These are phyloP conservation scores for Dinoponera quadriceps DNA, from an alignment of 1,140 invertebrate species.

Conservation along the genomic window DNA sequence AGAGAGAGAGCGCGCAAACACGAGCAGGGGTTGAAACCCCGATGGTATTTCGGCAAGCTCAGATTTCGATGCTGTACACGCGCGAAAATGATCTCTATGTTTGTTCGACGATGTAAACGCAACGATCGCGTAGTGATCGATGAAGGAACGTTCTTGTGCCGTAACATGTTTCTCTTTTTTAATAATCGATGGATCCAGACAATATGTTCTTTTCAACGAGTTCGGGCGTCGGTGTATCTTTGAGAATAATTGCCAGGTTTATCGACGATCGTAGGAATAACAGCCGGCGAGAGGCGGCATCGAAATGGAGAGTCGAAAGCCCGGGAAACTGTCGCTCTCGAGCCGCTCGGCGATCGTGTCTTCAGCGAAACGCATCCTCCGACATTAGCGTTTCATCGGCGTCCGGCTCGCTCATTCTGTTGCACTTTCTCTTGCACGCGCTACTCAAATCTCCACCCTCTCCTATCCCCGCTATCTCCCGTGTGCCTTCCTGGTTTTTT, in stretches of 20 bases:
- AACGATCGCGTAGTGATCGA: neutral
- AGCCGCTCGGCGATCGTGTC: neutral
- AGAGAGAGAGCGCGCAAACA: neutral
- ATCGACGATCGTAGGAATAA: neutral
- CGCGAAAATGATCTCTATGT: constrained; percentile 8
- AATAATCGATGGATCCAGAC: too few relatives aligned
- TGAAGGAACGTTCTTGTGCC: too few relatives aligned
- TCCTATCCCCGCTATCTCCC: neutral
- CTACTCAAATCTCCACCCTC: neutral
- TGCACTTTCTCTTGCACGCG: constrained; percentile 55
- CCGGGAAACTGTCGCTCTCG: neutral
- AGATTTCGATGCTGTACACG: constrained; percentile 12
- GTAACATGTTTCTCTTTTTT: too few relatives aligned
- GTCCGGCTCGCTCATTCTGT: constrained; percentile 34
- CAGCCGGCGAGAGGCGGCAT: neutral
- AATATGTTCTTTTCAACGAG: neutral
- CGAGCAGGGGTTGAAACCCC: constrained; percentile 18
- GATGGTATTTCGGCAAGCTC: constrained; percentile 7
- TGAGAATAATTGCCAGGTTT: neutral
- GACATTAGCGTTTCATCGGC: constrained; percentile 42
- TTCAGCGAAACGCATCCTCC: neutral
- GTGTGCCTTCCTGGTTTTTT: constrained; percentile 28
- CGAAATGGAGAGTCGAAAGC: neutral
- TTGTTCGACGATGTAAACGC: neutral
- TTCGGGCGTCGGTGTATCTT: neutral